A percentile compares a stretch with the other conserved stretches of the same genome.
Evolutionary conservation across 2,888 invertebrate species (phyloP).

Genomic region (Endomychus coccineus): DNA sequence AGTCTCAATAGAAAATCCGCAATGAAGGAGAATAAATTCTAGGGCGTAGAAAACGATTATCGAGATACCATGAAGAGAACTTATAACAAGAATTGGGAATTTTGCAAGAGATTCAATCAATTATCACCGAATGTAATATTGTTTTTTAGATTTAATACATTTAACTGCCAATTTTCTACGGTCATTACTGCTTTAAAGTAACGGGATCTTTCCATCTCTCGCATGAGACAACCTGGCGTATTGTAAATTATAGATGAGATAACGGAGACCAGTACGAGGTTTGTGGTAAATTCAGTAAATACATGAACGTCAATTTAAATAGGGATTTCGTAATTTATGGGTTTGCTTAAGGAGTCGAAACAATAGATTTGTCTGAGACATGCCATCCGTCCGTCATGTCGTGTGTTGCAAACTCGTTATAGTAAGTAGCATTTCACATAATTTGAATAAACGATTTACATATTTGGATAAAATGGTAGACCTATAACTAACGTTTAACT

Average conservation of each 20-base stretch:
- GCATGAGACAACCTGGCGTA: slow-evolving; percentile 2
- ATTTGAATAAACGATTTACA: slow-evolving; percentile 17
- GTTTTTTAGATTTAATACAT: too few species aligned
- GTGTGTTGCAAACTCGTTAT: slow-evolving; percentile 14
- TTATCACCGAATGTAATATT: too few species aligned
- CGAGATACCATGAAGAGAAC: too few species aligned
- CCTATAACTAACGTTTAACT: slow-evolving; percentile 12
- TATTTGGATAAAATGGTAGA: slow-evolving; percentile 13
- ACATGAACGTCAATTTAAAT: slow-evolving; percentile 39
- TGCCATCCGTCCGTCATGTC: slow-evolving; percentile 37
- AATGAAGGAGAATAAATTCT: too few species aligned
- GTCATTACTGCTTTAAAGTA: too few species aligned
- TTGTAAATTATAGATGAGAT: slow-evolving; percentile 14
- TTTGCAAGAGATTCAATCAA: too few species aligned
- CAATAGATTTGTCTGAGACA: slow-evolving; percentile 43
- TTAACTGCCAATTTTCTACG: too few species aligned
- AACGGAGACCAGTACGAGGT: slow-evolving; percentile 12
- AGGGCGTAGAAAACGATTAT: too few species aligned
- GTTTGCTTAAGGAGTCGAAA: slow-evolving; percentile 36
- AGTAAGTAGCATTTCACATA: slow-evolving; percentile 15
- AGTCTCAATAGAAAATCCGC: too few species aligned
- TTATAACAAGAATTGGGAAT: too few species aligned
- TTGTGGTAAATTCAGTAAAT: slow-evolving; percentile 20
- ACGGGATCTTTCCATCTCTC: too few species aligned
- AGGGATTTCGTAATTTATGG: slow-evolving; percentile 39